phyloP scores from a whole-genome alignment of 2,113 vertebrate species.

The Macroglossus sobrinus region DNA sequence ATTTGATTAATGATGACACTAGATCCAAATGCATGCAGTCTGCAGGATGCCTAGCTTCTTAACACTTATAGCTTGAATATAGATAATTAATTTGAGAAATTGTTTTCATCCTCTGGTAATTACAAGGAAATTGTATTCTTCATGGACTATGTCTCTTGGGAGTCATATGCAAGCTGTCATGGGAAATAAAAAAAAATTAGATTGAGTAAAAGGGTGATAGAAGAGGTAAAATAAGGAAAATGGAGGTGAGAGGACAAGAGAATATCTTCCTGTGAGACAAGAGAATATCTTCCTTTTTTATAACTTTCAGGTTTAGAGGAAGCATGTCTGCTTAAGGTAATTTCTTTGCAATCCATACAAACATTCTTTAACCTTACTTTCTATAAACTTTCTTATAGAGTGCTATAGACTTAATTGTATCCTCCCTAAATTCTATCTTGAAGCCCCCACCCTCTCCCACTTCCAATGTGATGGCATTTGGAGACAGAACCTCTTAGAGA shows the following conservation, averaged over 20 bases:
- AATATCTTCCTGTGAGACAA: background rate
- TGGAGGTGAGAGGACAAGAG: background rate
- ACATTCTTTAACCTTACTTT: background rate
- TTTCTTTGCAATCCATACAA: background rate
- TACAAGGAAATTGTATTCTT: background rate
- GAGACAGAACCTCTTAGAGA: background rate
- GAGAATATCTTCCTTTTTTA: background rate
- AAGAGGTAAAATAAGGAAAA: background rate
- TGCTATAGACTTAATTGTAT: background rate
- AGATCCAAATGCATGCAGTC: background rate
- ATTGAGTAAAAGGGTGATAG: background rate
- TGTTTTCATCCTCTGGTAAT: background rate
- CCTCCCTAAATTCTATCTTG: background rate
- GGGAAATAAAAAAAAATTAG: background rate
- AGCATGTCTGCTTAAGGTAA: background rate
- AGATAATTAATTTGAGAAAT: background rate
- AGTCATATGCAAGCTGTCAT: background rate
- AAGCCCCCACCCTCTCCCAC: background rate
- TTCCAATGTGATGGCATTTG: background rate
- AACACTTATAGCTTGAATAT: background rate
- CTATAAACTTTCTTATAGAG: background rate
- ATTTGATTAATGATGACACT: background rate
- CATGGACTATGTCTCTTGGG: background rate
- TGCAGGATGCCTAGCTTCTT: background rate
- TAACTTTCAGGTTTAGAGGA: background rate